phyloP scores from a whole-genome alignment of 1,140 invertebrate genomes.

The Halesus radiatus region DNA sequence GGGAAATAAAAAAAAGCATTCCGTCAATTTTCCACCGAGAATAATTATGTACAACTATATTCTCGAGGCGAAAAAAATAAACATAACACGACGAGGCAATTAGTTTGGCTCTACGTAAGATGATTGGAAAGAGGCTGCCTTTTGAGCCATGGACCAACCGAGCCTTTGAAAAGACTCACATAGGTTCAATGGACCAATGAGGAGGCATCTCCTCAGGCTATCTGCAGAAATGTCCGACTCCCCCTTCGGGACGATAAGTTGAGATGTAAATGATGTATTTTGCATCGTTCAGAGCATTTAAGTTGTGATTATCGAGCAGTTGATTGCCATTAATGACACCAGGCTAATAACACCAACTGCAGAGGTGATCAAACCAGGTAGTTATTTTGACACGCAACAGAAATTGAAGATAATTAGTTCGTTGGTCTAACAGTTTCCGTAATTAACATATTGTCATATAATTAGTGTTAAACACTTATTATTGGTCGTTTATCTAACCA shows the following conservation, averaged over 20 bases:
- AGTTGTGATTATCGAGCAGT: neutral
- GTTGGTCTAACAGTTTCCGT: too few species aligned
- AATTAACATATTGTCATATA: too few species aligned
- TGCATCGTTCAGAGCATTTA: slow-evolving; percentile 13
- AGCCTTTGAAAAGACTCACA: slow-evolving; percentile 9
- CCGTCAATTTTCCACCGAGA: neutral
- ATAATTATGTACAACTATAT: slow-evolving; percentile 32
- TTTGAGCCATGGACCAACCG: neutral
- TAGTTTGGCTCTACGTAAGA: slow-evolving; percentile 32
- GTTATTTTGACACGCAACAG: neutral
- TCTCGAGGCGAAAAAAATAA: slow-evolving; percentile 33
- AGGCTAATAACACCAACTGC: neutral
- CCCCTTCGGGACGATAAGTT: slow-evolving; percentile 7
- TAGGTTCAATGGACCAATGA: slow-evolving; percentile 30
- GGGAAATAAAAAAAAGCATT: neutral
- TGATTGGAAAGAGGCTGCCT: slow-evolving; percentile 35
- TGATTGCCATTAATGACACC: neutral
- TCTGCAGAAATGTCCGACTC: slow-evolving; percentile 13
- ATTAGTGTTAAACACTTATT: too few species aligned
- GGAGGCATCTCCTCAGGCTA: slow-evolving; percentile 25
- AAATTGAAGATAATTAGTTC: too few species aligned
- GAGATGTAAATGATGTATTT: slow-evolving; percentile 29
- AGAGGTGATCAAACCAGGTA: neutral
- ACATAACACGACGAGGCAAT: slow-evolving; percentile 30
- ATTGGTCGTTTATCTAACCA: too few species aligned